Conservation (phyloP, 2,797 vertebrate genomes). For the Enteromius mattozi region DNA sequence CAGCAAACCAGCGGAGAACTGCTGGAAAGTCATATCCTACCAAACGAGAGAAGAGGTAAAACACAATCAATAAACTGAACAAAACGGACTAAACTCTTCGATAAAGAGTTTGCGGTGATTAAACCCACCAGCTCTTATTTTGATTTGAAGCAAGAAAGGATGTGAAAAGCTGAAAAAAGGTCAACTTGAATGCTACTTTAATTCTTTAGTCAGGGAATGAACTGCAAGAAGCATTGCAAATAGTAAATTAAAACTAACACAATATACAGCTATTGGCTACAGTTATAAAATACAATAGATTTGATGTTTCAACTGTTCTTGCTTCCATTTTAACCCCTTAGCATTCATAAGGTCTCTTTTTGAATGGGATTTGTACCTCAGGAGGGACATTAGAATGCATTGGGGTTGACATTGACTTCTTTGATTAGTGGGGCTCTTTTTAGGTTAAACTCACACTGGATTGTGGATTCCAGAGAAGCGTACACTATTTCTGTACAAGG, state of each 20-base stretch:
- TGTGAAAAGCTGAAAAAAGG: neutral
- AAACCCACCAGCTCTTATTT: neutral
- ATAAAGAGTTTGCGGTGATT: neutral
- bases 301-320: neutral
- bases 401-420: neutral
- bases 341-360: too few relatives aligned
- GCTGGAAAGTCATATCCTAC: slow-evolving; percentile 92
- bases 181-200: neutral
- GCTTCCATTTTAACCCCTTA: neutral
- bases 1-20: slow-evolving; percentile 92
- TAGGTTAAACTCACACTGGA: neutral
- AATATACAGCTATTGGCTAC: neutral
- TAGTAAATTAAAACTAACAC: neutral
- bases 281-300: neutral
- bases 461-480: neutral
- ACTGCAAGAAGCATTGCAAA: neutral
- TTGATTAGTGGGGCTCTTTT: neutral
- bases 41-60: neutral
- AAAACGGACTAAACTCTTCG: neutral
- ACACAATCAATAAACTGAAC: neutral
- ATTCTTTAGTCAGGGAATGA: neutral
- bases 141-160: neutral
- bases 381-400: too few relatives aligned
- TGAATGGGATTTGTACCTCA: too few relatives aligned
- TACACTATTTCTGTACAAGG: neutral